Base-by-base conservation (phyloP, 2,888 invertebrate genomes). In the Cordylochernes scorpioides region DNA sequence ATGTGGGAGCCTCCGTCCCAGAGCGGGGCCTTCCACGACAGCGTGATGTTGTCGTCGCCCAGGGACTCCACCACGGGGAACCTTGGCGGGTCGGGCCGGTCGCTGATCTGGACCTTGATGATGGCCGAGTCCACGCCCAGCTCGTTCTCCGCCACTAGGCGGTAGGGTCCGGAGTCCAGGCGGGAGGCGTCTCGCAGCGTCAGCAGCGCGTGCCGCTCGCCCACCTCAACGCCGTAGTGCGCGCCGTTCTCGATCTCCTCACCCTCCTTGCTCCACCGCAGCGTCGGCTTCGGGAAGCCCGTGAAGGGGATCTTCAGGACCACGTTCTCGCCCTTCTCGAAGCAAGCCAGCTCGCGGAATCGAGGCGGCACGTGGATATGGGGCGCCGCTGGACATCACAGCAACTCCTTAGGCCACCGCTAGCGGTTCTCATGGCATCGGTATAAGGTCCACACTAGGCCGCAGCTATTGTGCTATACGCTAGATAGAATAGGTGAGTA, bases 1-100 rank as follows among this genome's bases (percentile, higher is more conserved):
- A 97, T 84, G 47, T 82, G 75, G 39, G 84, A 80, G 18, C 91
- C 91, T 19, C 94, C 94, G 57, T 97, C 91, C 74, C 84, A 86
- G 2, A 75, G 63, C 5, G 88, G 55, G 25, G 88, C 72, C 53
- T 88, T 86, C 97, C 97, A 99, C 31, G 72, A 68, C 19, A 99
- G 61, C 0, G 86, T 78, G 36, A 91, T 61, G 0, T 84, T 86
- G 49, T 88, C 91, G 43, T 43, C 43, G 16, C 80, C 50, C 71
- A 71, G 47, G 52, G 73, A 86, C 52, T 94, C 94, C 31, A 74
- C 66, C 2, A 64, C 55, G 29, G 77, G 77, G 68, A 77, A 84
- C 22, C 86, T 62, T 24, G 97, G 97, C 30, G 94, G 82, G 59
- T 94, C 94, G 5, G 97, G 97, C 36, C 78, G 71, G 53, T 97